A percentile compares a stretch with the other conserved stretches of the same genome.
These are phyloP conservation scores for Vulpes lagopus DNA, from an alignment of 2,113 vertebrate species.

Conservation along the genomic window DNA sequence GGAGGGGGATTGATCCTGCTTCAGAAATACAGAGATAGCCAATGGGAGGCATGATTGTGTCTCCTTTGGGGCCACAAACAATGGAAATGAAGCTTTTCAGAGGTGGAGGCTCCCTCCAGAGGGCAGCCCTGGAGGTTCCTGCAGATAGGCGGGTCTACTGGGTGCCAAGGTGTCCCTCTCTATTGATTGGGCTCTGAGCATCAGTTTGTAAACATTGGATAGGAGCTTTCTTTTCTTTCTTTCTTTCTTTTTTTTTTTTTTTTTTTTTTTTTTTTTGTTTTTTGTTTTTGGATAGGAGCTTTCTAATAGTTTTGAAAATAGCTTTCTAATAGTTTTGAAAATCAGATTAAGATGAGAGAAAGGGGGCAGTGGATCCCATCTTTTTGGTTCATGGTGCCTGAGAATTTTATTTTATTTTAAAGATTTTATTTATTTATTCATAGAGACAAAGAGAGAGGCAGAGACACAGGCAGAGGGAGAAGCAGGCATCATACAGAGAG, in stretches of 20 bases:
- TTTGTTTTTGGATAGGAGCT: too few relatives aligned
- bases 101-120: background rate
- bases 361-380: background rate
- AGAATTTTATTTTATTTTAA: background rate
- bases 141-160: background rate
- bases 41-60: background rate
- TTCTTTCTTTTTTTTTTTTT: too few relatives aligned
- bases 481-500: too few relatives aligned
- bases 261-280: too few relatives aligned
- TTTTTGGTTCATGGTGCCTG: conserved; percentile 1
- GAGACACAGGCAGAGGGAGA: too few relatives aligned
- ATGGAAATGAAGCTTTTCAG: background rate
- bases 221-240: background rate
- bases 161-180: background rate
- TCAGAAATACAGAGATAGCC: background rate
- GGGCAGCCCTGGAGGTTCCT: background rate
- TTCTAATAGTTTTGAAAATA: too few relatives aligned
- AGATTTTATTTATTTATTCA: too few relatives aligned
- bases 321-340: background rate
- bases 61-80: background rate
- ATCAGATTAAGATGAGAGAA: background rate
- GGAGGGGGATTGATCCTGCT: background rate
- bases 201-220: background rate
- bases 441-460: too few relatives aligned
- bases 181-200: background rate